These are phyloP conservation scores for Eulimnadia texana DNA, from an alignment of 1,140 invertebrate species.

Conservation along the genomic window DNA sequence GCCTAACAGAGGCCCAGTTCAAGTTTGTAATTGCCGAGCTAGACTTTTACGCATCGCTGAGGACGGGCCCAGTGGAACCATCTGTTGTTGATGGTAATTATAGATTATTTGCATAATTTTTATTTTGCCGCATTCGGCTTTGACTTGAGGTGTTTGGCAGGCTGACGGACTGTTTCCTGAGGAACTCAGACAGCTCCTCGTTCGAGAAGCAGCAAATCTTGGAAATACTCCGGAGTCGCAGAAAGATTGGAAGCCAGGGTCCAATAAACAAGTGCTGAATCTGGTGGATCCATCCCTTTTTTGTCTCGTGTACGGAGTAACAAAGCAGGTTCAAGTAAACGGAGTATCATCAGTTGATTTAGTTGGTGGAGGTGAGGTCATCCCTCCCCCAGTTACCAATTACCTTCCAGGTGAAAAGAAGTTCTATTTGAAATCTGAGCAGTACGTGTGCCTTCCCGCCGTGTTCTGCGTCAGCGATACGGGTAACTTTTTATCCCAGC, in stretches of 20 bases:
- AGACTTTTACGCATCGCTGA: not conserved
- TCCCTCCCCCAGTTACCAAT: no score
- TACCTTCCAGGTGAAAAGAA: no score
- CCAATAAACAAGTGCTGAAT: conserved; percentile 12
- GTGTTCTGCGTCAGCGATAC: no score
- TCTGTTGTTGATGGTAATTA: not conserved
- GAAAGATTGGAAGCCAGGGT: not conserved
- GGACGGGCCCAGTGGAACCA: not conserved
- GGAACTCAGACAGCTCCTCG: not conserved
- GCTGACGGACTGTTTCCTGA: not conserved
- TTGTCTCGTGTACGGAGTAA: conserved; percentile 7
- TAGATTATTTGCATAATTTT: not conserved
- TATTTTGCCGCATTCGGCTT: not conserved
- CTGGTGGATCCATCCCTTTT: conserved; percentile 17
- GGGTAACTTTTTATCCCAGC: no score
- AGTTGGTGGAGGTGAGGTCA: not conserved
- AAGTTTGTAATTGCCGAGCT: not conserved
- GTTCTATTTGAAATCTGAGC: no score
- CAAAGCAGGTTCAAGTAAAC: not conserved
- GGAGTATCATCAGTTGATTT: not conserved
- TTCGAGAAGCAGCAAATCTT: not conserved
- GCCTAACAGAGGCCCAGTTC: not conserved
- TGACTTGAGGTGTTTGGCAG: not conserved
- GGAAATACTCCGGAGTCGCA: not conserved
- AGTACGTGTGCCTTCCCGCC: no score